Conservation (phyloP, 2,888 invertebrate genomes). For the Drosophila barbarae region DNA sequence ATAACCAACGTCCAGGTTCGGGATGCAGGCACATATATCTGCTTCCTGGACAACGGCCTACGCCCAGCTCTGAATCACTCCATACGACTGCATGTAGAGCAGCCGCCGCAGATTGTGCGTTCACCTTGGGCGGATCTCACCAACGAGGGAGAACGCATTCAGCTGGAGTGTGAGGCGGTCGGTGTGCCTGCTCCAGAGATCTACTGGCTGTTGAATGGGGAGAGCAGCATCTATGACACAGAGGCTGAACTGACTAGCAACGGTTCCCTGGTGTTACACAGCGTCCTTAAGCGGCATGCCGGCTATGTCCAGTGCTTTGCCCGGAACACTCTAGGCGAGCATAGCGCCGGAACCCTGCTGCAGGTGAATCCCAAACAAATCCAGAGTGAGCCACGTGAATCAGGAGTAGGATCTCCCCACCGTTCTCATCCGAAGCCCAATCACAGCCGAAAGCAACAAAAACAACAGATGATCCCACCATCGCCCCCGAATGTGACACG, state of each 20-base stretch:
- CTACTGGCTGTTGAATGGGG: constrained; percentile 91
- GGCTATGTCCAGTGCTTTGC: constrained; percentile 94
- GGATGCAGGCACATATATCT: constrained; percentile 88
- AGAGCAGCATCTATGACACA: constrained; percentile 82
- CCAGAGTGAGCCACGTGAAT: constrained; percentile 79
- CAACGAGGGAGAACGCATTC: constrained; percentile 80
- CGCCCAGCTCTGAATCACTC: constrained; percentile 81
- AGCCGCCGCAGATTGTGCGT: constrained; percentile 79
- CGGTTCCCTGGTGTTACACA: constrained; percentile 82
- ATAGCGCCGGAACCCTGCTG: constrained; percentile 82
- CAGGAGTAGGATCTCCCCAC: constrained; percentile 2
- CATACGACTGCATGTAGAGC: constrained; percentile 80
- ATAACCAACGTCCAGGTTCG: constrained; percentile 82
- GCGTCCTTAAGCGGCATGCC: constrained; percentile 89
- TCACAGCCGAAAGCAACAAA: constrained; percentile 45
- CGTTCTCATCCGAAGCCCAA: constrained; percentile 22
- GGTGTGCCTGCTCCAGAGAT: constrained; percentile 87
- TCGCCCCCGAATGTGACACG: constrained; percentile 92
- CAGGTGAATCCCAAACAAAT: constrained; percentile 89
- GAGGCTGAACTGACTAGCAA: constrained; percentile 79
- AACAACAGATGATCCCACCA: constrained; percentile 89
- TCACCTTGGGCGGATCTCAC: constrained; percentile 76
- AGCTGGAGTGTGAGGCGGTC: constrained; percentile 81
- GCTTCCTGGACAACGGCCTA: constrained; percentile 84
- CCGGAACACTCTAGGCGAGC: constrained; percentile 86